A percentile compares a stretch with the other conserved stretches of the same genome.
Conservation (phyloP, 2,113 vertebrate species). For the Psephotus haematonotus region DNA sequence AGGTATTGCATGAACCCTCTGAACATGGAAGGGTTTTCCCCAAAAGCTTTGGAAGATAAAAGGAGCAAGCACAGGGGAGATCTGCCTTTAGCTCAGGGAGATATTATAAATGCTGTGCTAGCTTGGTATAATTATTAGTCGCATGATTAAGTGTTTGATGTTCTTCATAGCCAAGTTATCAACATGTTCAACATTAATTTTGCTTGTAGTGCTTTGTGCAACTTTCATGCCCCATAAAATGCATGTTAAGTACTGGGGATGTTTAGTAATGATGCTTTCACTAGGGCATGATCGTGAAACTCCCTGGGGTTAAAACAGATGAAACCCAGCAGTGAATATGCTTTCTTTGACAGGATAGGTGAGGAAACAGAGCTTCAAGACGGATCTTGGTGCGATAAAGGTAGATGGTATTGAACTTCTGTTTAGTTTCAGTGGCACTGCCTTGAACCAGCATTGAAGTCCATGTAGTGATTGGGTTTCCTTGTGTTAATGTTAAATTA, state of each 20-base stretch:
- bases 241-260: background rate
- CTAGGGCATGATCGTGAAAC: background rate
- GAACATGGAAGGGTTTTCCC: background rate
- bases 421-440: background rate
- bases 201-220: conserved; percentile 26
- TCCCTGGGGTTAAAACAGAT: background rate
- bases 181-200: conserved; percentile 23
- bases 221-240: conserved; percentile 28
- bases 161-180: conserved; percentile 16
- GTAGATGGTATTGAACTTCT: background rate
- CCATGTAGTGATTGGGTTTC: background rate
- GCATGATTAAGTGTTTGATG: conserved; percentile 38
- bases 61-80: background rate
- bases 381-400: background rate
- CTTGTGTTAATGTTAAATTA: background rate
- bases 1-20: background rate
- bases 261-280: background rate
- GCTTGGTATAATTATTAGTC: background rate
- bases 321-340: background rate
- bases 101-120: background rate
- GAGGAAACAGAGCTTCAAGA: background rate
- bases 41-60: background rate
- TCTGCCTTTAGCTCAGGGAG: background rate
- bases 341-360: background rate
- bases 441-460: accelerated